Base-by-base conservation (phyloP, 2,113 vertebrate genomes). In the Carollia perspicillata region DNA sequence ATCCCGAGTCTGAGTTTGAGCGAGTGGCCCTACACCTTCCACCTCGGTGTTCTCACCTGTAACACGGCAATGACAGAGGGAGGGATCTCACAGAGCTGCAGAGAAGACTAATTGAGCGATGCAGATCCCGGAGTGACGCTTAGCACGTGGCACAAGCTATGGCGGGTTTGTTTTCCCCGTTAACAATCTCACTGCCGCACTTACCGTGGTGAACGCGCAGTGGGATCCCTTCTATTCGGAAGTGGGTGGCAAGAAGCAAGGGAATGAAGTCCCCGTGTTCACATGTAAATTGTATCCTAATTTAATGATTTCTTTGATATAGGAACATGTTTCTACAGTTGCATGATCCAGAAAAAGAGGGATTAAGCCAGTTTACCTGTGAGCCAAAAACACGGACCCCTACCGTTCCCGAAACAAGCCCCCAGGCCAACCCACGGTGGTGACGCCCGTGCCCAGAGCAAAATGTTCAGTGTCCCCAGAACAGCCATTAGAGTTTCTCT, bases 361-460 rank as follows among this genome's bases (percentile, higher is more conserved):
- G 23, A 78, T 12, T 13, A 8, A 26, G 28, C 20, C 69, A 33
- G 33, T 2, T 35, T n/a, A 13, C 23, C n/a, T 35, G 33, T 14
- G 53, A 22, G 11, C 28, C 4, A 28, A 7, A 23, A 37, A 26
- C 18, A 8, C 0, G 6, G 20, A 79, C 9, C 80, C 42, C 49
- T 4, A 5, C 53, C 60, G 5, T 4, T 1, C 1, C 30, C 6
- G n/a, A 6, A n/a, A 23, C 10, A 22, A 14, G 58, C 28, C 8
- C 3, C 2, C 30, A 66, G 0, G 0, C 7, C 66, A 7, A 3
- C 12, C 8, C 44, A 8, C 0, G 18, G 42, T 16, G 0, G 8
- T 22, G 23, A 63, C 47, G 13, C 35, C 51, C 13, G 6, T 6
- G 9, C 44, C 28, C 47, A 80, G 80, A 84, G 71, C 44, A 2